Base-by-base conservation (phyloP, 2,113 vertebrate genomes). In the Sporophila hypoxantha region DNA sequence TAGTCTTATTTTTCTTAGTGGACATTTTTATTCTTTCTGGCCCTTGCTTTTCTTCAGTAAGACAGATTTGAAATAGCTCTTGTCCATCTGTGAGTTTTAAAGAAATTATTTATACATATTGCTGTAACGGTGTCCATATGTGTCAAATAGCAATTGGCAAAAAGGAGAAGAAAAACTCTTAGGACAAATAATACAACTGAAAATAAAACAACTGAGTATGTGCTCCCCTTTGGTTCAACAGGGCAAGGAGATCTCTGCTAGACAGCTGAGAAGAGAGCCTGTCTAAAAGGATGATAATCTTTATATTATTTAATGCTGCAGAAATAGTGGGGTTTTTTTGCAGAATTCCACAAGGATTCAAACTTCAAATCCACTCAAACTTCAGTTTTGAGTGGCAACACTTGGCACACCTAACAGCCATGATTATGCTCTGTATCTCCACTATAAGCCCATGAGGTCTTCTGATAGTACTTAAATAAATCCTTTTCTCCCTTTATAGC, bases 81-180 rank as follows among this genome's bases (percentile, higher is more conserved):
- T 75, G n/a, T 41, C 37, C 19, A 57, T 32, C 41, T 81, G 29
- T 80, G 37, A 3, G 12, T 78, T 67, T 92, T 78, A 70, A 92
- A 68, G 34, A 61, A 59, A 56, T 37, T 80, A 46, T 59, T 69
- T 79, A 30, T 25, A 66, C 4, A 32, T 56, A 27, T 16, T 62
- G 15, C 5, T 41, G 8, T 15, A 59, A 77, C 2, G 1, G 4
- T 56, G 12, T 22, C 12, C 14, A 30, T 25, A 44, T 0, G 1
- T 34, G 16, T 52, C 61, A 83, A 73, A 53, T 3, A 81, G 5
- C 1, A 2, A 52, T 26, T 49, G 23, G 25, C 70, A 81, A 83
- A 85, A 77, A 12, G 27, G 34, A 76, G 17, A 20, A 52, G 67
- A 52, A 86, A 30, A 16, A 46, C 3, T 25, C 14, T 32, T 41